Conservation (phyloP, 2,888 invertebrate species). For the Petrophora chlorosata region DNA sequence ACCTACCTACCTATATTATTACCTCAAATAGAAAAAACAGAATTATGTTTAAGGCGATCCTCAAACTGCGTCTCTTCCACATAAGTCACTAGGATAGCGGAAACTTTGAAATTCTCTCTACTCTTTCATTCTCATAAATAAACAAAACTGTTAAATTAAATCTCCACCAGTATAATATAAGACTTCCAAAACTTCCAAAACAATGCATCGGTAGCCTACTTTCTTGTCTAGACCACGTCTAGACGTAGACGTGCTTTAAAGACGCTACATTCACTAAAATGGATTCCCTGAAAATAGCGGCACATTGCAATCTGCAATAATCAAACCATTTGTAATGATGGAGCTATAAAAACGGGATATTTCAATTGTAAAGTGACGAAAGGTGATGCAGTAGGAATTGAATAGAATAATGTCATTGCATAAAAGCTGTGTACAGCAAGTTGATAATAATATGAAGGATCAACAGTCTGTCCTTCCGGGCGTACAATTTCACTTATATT, state of each 20-base stretch:
- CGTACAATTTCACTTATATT: no score
- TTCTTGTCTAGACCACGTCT: conserved; percentile 22
- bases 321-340: conserved; percentile 20
- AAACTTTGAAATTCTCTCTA: no score
- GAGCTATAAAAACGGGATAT: neutral
- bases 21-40: no score
- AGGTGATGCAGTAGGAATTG: neutral
- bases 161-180: neutral
- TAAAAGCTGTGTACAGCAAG: no score
- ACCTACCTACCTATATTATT: no score
- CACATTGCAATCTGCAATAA: conserved; percentile 13
- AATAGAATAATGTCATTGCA: neutral
- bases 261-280: conserved; percentile 7
- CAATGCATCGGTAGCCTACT: conserved; percentile 7
- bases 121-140: no score
- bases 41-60: no score
- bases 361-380: neutral
- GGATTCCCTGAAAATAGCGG: conserved; percentile 10
- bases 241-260: conserved; percentile 16
- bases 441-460: no score
- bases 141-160: conserved; percentile 1
- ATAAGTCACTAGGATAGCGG: no score
- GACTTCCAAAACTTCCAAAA: conserved; percentile 1
- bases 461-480: no score
- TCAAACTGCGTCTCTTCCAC: no score